phyloP scores from a whole-genome alignment of 1,140 invertebrate genomes.

The Rhagoletis zephyria region DNA sequence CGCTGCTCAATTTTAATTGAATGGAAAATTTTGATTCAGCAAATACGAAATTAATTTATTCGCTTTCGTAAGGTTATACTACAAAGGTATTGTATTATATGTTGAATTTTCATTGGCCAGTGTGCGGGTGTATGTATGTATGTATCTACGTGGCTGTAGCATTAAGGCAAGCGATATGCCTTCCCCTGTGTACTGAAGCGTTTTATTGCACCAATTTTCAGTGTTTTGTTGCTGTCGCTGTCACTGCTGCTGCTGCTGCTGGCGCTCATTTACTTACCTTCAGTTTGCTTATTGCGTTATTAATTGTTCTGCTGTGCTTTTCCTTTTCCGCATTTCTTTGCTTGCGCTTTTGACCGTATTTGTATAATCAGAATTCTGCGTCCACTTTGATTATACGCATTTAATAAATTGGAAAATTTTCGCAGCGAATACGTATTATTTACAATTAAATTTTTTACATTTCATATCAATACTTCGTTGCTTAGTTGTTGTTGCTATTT shows the following conservation, averaged over 20 bases:
- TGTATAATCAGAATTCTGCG: not conserved
- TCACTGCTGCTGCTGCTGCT: no score
- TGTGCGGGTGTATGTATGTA: not conserved
- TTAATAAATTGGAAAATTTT: conserved; percentile 30
- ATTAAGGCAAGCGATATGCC: not conserved
- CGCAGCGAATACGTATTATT: not conserved
- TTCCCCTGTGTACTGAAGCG: not conserved
- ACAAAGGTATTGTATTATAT: not conserved
- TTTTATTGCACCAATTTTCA: not conserved
- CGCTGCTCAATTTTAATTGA: not conserved
- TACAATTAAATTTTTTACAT: not conserved
- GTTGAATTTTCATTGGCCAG: not conserved
- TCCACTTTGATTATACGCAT: not conserved
- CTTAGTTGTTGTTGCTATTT: not conserved
- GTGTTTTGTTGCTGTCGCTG: not conserved
- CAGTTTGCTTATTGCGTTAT: not conserved
- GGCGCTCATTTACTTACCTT: not conserved
- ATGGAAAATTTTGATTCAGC: not conserved
- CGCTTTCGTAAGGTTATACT: not conserved
- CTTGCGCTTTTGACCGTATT: not conserved
- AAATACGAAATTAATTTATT: not conserved
- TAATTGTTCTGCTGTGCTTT: not conserved
- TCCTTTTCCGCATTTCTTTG: not conserved
- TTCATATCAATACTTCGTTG: not conserved
- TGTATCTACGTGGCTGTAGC: not conserved